Base-by-base conservation (phyloP, 2,797 vertebrate genomes). In the Notolabrus celidotus region DNA sequence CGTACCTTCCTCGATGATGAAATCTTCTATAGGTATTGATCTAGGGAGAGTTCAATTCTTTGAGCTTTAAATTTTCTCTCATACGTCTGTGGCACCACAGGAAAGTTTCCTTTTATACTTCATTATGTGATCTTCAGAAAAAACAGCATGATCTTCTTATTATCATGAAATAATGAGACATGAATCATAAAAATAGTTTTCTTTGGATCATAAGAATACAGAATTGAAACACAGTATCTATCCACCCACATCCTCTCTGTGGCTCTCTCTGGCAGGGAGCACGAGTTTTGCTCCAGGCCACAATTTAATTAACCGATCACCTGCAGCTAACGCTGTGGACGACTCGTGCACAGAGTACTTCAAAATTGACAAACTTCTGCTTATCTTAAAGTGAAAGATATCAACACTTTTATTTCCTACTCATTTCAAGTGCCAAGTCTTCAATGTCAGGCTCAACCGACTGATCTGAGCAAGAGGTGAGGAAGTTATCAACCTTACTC, bases 281-380 rank as follows among this genome's bases (percentile, higher is more conserved):
- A 2, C 14, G 45, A 70, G 64, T 74, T 80, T 77, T 53, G 61
- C 85, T 83, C 41, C 41, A 79, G 80, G 86, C 74, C 65, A 83
- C 59, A 69, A 31, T 82, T 74, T 82, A 82, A 89, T 90, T 86
- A 85, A 78, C 56, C 74, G 70, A 83, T 86, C 74, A 83, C 75
- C 83, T 80, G 64, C 64, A 82, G 85, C 72, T 71, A 75, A 55
- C 34, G 12, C 20, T 41, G 66, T 19, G 50, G 41, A 47, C 36
- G 42, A 50, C 49, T 55, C 46, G 47, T 52, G 53, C 54, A 41
- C 16, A 10, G 43, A 39, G 33, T 45, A 19, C 71, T 77, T 74
- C 25, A 54, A 80, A 45, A 67, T 31, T 51, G 59, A 41, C 10
- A 53, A 41, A 64, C 22, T 33, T 52, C 22, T 33, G 34, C 29